Conservation (phyloP, 2,113 vertebrate species). For the Fregata magnificens region DNA sequence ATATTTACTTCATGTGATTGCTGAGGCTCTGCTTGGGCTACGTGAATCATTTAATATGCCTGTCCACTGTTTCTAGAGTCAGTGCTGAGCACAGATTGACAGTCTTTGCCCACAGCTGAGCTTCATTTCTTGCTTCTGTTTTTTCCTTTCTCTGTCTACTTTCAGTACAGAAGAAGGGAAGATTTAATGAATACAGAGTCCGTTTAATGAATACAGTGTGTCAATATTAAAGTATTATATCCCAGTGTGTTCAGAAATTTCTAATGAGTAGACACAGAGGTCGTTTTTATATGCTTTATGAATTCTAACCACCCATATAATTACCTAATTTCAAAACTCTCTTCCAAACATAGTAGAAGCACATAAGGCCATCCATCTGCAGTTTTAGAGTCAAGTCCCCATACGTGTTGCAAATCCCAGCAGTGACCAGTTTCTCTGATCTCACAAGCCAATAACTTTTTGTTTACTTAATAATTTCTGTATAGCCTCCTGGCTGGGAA, state of each 20-base stretch:
- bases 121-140: not conserved
- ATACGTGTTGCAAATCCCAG: not conserved
- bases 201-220: not conserved
- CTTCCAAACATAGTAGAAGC: not conserved
- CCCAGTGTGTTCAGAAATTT: not conserved
- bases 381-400: not conserved
- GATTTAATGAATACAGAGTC: not conserved
- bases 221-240: not conserved
- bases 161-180: not conserved
- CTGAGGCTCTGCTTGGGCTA: not conserved
- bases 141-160: not conserved
- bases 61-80: not conserved
- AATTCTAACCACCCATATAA: conserved; percentile 3
- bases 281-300: conserved; percentile 17
- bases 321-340: conserved; percentile 9
- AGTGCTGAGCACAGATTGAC: not conserved
- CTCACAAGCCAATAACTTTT: conserved; percentile 4
- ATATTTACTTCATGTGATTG: not conserved
- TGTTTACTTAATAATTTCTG: not conserved
- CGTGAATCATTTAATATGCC: not conserved
- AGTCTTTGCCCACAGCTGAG: not conserved
- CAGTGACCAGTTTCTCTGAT: not conserved
- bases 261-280: not conserved
- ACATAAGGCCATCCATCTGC: not conserved
- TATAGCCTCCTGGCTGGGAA: not conserved